phyloP scores from a whole-genome alignment of 2,888 invertebrate species.

The Cerceris rybyensis region DNA sequence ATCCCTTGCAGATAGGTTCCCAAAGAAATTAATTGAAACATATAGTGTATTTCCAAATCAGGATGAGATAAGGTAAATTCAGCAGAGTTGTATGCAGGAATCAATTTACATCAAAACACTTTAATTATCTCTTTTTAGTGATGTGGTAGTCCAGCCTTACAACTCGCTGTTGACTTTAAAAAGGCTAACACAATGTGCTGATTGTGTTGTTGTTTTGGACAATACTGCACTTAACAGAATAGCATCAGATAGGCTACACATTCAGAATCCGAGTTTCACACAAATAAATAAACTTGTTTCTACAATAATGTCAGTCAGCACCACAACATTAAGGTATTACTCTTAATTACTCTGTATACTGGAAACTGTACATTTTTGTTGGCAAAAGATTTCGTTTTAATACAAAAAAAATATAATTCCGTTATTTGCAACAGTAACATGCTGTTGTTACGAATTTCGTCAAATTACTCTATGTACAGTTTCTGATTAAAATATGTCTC shows the following conservation, averaged over 20 bases:
- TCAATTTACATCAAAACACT: background rate
- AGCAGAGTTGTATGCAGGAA: background rate
- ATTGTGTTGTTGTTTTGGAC: conserved; percentile 98
- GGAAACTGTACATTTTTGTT: too few species aligned
- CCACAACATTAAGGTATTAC: conserved; percentile 92
- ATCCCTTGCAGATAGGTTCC: conserved; percentile 95
- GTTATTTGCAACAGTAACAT: too few species aligned
- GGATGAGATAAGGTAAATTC: conserved; percentile 91
- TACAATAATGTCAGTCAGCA: conserved; percentile 99
- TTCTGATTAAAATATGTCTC: too few species aligned
- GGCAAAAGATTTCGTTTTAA: too few species aligned
- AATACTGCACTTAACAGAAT: conserved; percentile 98
- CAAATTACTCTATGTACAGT: too few species aligned
- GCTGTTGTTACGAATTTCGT: too few species aligned
- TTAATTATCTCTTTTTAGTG: conserved; percentile 84
- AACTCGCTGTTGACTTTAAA: conserved; percentile 97
- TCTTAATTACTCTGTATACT: conserved; percentile 5
- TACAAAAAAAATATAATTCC: too few species aligned
- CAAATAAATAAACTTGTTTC: conserved; percentile 99
- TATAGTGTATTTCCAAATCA: conserved; percentile 99
- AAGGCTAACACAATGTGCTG: conserved; percentile 96
- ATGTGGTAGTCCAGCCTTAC: conserved; percentile 98
- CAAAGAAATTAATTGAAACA: conserved; percentile 98
- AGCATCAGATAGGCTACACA: conserved; percentile 95
- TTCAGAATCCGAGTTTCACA: conserved; percentile 97